These are phyloP conservation scores for Spatula versicolor DNA, from an alignment of 2,797 vertebrate species.

Conservation along the genomic window DNA sequence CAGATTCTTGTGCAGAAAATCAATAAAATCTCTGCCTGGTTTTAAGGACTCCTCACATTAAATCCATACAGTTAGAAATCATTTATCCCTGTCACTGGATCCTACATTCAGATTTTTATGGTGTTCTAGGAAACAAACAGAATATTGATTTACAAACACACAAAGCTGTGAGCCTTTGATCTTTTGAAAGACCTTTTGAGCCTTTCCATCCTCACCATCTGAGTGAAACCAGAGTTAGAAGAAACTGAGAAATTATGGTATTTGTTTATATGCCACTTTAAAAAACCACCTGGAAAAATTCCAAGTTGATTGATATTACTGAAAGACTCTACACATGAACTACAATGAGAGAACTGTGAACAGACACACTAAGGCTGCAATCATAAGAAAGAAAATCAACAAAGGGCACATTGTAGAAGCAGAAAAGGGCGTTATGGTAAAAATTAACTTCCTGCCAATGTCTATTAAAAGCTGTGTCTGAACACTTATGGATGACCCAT, in stretches of 20 bases:
- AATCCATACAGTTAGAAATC: not conserved
- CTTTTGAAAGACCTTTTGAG: too few species aligned
- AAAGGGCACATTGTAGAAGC: not conserved
- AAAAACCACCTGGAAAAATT: not conserved
- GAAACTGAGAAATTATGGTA: not conserved
- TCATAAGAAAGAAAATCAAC: not conserved
- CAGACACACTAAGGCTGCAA: accelerated
- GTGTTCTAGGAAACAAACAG: not conserved
- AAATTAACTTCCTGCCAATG: not conserved
- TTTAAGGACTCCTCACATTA: constrained; percentile 2
- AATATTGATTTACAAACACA: not conserved
- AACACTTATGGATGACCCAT: not conserved
- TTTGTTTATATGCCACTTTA: not conserved
- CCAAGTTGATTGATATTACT: not conserved
- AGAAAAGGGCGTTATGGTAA: not conserved
- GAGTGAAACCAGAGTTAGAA: not conserved
- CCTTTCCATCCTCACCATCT: not conserved
- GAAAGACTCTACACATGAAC: not conserved
- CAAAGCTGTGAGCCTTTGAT: not conserved
- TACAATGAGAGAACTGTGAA: not conserved
- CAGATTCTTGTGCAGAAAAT: not conserved
- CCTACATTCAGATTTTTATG: not conserved
- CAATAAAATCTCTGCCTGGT: not conserved
- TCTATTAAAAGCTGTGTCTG: not conserved
- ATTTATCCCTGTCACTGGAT: not conserved